Evolutionary conservation across 2,113 vertebrate species (phyloP).

Genomic region (Nipponia nippon): DNA sequence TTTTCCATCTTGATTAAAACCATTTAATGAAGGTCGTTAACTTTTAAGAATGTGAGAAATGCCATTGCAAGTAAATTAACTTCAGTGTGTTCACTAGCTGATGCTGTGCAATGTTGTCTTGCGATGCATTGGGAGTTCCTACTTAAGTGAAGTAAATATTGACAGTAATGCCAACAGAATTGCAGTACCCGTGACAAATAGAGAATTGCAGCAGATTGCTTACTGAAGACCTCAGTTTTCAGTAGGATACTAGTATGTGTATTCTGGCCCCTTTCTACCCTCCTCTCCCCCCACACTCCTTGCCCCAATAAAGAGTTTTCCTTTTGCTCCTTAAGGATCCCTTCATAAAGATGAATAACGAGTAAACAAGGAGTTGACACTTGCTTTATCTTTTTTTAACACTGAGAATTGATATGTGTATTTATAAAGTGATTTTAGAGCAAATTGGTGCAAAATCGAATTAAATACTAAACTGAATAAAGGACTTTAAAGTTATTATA

Average conservation of each 20-base stretch:
- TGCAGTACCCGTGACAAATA: not conserved
- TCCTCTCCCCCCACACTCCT: rapidly evolving
- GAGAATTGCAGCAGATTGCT: not conserved
- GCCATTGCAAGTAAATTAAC: conserved; percentile 21
- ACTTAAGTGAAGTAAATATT: not conserved
- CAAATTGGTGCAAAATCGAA: not conserved
- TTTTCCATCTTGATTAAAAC: conserved; percentile 45
- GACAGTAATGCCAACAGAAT: not conserved
- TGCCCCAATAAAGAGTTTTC: not conserved
- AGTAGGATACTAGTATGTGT: not conserved
- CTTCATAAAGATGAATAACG: not conserved
- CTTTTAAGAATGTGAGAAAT: not conserved
- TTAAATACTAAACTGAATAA: not conserved
- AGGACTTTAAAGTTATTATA: not conserved
- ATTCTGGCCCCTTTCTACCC: not conserved
- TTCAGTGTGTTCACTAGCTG: not conserved
- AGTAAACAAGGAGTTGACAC: not conserved
- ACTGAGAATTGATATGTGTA: not conserved
- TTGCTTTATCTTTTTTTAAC: not conserved
- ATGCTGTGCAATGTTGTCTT: not conserved
- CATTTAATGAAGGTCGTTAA: conserved; percentile 28
- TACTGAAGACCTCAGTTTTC: not conserved
- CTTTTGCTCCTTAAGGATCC: not conserved
- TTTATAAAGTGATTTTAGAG: not conserved
- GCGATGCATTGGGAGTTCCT: not conserved